A percentile compares a stretch with the other conserved stretches of the same genome.
Evolutionary conservation across 1,140 invertebrate species (phyloP).

Genomic region (Drosophila takahashii): DNA sequence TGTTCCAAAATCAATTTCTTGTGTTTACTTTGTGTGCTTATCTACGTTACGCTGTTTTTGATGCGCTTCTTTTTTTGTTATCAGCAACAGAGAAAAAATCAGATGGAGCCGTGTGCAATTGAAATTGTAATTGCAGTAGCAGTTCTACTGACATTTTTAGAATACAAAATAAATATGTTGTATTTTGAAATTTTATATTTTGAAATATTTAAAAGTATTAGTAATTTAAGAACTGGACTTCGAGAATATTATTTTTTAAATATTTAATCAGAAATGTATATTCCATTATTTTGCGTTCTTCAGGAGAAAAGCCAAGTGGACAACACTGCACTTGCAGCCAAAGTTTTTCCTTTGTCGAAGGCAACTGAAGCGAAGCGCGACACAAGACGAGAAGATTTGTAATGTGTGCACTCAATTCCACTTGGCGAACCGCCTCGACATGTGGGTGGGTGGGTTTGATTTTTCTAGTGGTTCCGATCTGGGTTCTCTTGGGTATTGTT

Average conservation of each 20-base stretch:
- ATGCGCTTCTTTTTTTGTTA: slow-evolving; percentile 61
- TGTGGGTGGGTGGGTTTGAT: slow-evolving; percentile 43
- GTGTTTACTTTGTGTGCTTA: slow-evolving; percentile 43
- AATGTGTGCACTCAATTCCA: slow-evolving; percentile 45
- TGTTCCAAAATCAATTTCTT: not conserved
- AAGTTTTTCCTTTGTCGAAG: slow-evolving; percentile 63
- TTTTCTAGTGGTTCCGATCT: slow-evolving; percentile 48
- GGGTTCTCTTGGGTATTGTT: slow-evolving; percentile 24
- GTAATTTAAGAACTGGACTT: no score
- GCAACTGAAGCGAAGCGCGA: slow-evolving; percentile 79
- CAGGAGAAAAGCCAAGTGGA: slow-evolving; percentile 11
- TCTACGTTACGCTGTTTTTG: slow-evolving; percentile 64
- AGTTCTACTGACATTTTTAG: not conserved
- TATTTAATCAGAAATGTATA: no score
- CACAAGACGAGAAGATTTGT: slow-evolving; percentile 33
- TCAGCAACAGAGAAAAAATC: slow-evolving; percentile 32
- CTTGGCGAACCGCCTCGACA: slow-evolving; percentile 37
- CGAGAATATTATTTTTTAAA: no score
- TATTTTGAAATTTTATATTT: no score
- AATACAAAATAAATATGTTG: no score
- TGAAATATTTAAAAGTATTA: no score
- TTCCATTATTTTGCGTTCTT: not conserved
- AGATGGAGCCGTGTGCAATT: slow-evolving; percentile 24
- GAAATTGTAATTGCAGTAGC: not conserved
- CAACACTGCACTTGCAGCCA: slow-evolving; percentile 24